Evolutionary conservation across 2,113 vertebrate genomes (phyloP).

Genomic region (Cochlearius cochlearius): DNA sequence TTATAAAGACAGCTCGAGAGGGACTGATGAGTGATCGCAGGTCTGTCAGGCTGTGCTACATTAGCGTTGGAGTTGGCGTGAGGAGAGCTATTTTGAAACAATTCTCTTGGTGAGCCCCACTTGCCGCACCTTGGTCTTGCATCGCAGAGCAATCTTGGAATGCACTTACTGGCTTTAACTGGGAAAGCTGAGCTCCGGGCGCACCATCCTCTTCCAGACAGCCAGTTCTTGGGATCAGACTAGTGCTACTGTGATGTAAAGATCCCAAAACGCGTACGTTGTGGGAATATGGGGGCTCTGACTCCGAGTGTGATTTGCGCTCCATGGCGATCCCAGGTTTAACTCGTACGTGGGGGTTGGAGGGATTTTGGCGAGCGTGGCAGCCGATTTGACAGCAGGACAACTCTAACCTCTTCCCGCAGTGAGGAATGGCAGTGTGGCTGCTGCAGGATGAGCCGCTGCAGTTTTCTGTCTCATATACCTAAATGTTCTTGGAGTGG

Average conservation of each 20-base stretch:
- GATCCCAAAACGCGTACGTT: accelerated
- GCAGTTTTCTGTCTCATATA: background rate
- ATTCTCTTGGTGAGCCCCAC: accelerated
- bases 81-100: background rate
- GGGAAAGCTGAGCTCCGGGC: background rate
- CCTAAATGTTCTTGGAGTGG: background rate
- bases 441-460: accelerated
- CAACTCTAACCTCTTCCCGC: background rate
- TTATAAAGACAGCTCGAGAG: too few species aligned
- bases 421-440: background rate
- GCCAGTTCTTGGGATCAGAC: background rate
- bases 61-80: background rate
- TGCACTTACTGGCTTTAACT: accelerated
- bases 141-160: background rate
- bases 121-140: background rate
- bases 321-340: background rate
- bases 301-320: background rate
- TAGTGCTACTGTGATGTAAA: background rate
- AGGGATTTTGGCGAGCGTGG: too few species aligned
- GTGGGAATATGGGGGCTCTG: background rate
- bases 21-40: background rate
- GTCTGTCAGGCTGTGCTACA: background rate
- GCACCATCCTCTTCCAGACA: too few species aligned
- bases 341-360: background rate
- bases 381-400: background rate